Base-by-base conservation (phyloP, 2,113 vertebrate genomes). In the Lynx canadensis region DNA sequence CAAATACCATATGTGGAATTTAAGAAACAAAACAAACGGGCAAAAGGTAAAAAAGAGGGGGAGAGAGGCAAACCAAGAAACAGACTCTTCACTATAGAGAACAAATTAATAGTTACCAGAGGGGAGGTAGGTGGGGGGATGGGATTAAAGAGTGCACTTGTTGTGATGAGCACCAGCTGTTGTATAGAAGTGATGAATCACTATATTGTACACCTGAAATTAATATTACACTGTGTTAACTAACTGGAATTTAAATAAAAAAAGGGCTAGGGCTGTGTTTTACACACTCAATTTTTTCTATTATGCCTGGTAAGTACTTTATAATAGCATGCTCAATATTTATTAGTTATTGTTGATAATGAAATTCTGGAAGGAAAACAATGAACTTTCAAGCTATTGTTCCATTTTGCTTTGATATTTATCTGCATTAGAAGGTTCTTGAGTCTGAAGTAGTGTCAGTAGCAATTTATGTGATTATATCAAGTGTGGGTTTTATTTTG, bases 371-470 rank as follows among this genome's bases (percentile, higher is more conserved):
- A 23, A 95, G 85, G 38, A 93, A 86, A 86, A 68, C 38, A 68
- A 14, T 50, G 50, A 96, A 41, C n/a, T 93, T 82, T 11, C 1
- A 74, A 80, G 27, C 23, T 66, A 36, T 69, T 16, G 9, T 71
- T 93, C 2, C 86, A 55, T 69, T 97, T 95, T 85, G 36, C 45
- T 65, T 89, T 85, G 73, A 66, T 8, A 29, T 90, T 96, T 88
- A 29, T 88, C 65, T 93, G 66, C 55, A 15, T 50, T 38, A 76
- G 73, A 85, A 90, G 19, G 41, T 90, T 73, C 82, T 88, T 84
- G 36, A 92, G 45, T 85, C 33, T 63, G 10, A 86, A 93, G 74
- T 74, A 81, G 29, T 23, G 12, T 81, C 31, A 63, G 11, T 29
- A 95, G 48, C 38, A 78, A 65, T 93, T 93, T 52, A 52, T 27